Evolutionary conservation across 2,797 vertebrate species (phyloP).

Genomic region (Lophotriccus pileatus): DNA sequence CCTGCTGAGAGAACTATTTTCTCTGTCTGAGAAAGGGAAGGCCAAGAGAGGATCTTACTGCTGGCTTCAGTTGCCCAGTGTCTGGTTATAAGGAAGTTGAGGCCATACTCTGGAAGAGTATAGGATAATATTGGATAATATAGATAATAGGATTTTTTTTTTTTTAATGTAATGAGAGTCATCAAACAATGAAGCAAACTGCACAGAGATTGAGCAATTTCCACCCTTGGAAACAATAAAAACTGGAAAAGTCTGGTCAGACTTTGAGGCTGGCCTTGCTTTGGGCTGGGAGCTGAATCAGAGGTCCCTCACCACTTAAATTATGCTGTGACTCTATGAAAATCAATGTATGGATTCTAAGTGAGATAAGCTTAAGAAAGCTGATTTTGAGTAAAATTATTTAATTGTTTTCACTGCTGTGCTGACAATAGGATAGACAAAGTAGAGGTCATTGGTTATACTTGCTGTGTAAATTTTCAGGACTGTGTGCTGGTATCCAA

Average conservation of each 20-base stretch:
- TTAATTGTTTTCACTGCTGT: neutral
- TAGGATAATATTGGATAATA: too few species aligned
- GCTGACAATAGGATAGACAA: neutral
- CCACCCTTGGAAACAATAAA: neutral
- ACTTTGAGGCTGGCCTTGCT: neutral
- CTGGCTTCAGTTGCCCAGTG: neutral
- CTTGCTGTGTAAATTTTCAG: conserved; percentile 12
- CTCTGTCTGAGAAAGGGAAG: neutral
- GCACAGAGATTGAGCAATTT: neutral
- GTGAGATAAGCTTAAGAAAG: neutral
- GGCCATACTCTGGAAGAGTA: neutral
- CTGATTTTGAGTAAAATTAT: neutral
- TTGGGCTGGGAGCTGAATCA: neutral
- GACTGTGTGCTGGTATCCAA: neutral
- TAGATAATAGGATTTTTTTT: neutral
- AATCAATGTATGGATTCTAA: neutral
- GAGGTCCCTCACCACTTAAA: neutral
- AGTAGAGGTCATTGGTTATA: neutral
- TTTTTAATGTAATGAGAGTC: neutral
- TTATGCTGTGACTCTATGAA: neutral
- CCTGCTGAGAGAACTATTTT: neutral
- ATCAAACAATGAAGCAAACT: neutral
- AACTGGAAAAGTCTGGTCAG: neutral
- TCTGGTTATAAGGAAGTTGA: neutral
- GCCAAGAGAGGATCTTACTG: neutral